Evolutionary conservation across 2,113 vertebrate species (phyloP), one percentile per base, ranked within the genome.

Genomic region (Rynchops niger): DNA sequence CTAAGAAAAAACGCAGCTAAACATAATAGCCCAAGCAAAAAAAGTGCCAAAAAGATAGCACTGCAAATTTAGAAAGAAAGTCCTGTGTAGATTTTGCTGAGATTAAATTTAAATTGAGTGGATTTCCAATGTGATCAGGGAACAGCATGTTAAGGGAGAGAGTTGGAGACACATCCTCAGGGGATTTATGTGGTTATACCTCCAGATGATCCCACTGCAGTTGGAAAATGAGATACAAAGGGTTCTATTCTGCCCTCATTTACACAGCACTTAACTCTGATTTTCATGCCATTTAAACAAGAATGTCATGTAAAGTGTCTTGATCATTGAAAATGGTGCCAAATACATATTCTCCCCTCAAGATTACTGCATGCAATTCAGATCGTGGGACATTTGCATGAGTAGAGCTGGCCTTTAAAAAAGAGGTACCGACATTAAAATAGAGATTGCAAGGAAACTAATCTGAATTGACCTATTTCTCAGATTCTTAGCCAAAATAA

Each of bases 181-280:
- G 83, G 83, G 81, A 90, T 95, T 96, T 97, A 73, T 73, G 84
- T 96, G 95, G 97, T 90, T 97, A 90, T 96, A 95, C 84, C 91
- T 91, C 91, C 78, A 91, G 90, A 96, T 90, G 86, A 95, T 93
- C 87, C 88, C 94, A 62, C 19, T 32, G 94, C 90, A 92, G 36
- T 92, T 81, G 82, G 86, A 92, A 97, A 97, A 95, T 91, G 88
- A 95, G 89, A 90, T 93, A 97, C 78, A 91, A 65, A 96, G 90
- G 85, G 38, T 49, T 94, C 88, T 86, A 86, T 93, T 79, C 87
- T 95, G 95, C 91, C 95, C 92, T 96, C 88, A 93, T 96, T 97
- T 93, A 95, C 78, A 93, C 67, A 78, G 94, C 74, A 86, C 55
- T 95, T 93, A 95, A 96, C 93, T 94, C 84, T 86, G 95, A 92